Evolutionary conservation across 1,140 invertebrate species (phyloP).

Genomic region (Cherax destructor): DNA sequence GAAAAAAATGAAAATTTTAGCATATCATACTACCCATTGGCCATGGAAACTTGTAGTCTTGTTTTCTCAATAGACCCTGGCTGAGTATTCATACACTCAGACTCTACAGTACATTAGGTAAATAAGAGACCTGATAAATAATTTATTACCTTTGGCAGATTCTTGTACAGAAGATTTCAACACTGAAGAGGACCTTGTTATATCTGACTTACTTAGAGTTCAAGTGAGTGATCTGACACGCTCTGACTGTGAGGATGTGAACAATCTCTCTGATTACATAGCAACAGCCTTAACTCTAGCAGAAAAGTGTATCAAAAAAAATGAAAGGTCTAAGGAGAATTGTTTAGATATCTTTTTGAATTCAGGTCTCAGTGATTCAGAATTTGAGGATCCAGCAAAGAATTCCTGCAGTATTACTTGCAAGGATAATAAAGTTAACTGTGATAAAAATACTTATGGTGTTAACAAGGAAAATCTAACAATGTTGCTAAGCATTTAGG

Average conservation of each 20-base stretch:
- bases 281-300: slow-evolving; percentile 4
- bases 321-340: background rate
- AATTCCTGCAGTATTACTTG: background rate
- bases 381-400: background rate
- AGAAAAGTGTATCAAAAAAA: background rate
- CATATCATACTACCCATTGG: too few relatives aligned
- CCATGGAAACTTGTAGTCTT: too few relatives aligned
- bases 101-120: too few relatives aligned
- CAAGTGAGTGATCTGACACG: slow-evolving; percentile 7
- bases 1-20: too few relatives aligned
- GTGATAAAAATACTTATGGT: background rate
- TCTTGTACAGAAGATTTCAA: slow-evolving; percentile 36
- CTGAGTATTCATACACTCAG: too few relatives aligned
- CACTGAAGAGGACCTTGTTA: slow-evolving; percentile 30
- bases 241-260: background rate
- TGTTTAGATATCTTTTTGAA: background rate
- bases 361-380: background rate
- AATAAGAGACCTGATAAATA: background rate
- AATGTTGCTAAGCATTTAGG: background rate
- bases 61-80: too few relatives aligned
- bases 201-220: slow-evolving; percentile 36
- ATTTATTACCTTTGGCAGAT: slow-evolving; percentile 11
- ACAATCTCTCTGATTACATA: slow-evolving; percentile 12
- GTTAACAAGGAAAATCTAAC: background rate
- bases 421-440: background rate